A percentile compares a stretch with the other conserved stretches of the same genome.
These are phyloP conservation scores for Sinocyclocheilus anshuiensis DNA, from an alignment of 2,113 vertebrate genomes.

Conservation along the genomic window DNA sequence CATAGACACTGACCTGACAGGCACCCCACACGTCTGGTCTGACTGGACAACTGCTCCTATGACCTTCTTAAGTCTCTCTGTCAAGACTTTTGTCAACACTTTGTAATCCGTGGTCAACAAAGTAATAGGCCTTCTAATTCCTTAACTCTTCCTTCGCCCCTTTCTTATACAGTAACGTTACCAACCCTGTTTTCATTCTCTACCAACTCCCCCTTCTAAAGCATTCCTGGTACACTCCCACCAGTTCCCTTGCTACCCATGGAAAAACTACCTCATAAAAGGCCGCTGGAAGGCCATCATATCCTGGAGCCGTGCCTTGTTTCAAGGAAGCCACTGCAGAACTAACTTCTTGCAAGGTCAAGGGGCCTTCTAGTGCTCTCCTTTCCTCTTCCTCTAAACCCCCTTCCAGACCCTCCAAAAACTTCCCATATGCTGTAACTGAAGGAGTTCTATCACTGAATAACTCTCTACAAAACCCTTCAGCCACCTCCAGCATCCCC, in stretches of 20 bases:
- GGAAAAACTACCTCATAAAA: neutral
- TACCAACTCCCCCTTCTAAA: neutral
- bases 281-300: neutral
- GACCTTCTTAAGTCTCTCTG: neutral
- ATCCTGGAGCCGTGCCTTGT: neutral
- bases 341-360: neutral
- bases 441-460: neutral
- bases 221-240: neutral
- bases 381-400: neutral
- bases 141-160: neutral
- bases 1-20: neutral
- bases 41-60: neutral
- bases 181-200: neutral
- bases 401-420: neutral
- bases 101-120: constrained; percentile 14
- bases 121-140: neutral
- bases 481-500: neutral
- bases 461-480: neutral
- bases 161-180: neutral
- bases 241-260: neutral
- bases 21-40: neutral
- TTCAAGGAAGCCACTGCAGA: neutral
- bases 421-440: neutral
- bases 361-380: neutral
- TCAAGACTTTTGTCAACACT: neutral